Conservation (phyloP, 2,113 vertebrate genomes). For the Patagioenas fasciata region DNA sequence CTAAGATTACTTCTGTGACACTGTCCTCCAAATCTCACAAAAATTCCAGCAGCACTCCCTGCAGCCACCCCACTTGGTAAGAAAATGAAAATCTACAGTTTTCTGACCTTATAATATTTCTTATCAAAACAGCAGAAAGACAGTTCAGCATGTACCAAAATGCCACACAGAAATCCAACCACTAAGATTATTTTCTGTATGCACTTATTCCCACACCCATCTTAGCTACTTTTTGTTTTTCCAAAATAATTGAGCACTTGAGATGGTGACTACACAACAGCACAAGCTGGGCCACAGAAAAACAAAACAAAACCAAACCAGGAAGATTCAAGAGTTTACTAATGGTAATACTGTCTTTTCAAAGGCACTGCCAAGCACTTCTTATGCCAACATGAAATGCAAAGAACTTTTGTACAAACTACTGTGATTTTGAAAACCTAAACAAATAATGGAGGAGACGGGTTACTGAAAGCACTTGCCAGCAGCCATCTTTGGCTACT, state of each 20-base stretch:
- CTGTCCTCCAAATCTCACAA: background rate
- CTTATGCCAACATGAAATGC: background rate
- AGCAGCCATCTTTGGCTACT: background rate
- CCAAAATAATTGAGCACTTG: background rate
- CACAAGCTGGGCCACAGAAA: fast-evolving
- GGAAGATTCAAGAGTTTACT: background rate
- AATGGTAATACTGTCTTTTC: background rate
- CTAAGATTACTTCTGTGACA: background rate
- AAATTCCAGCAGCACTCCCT: too few relatives aligned
- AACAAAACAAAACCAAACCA: background rate
- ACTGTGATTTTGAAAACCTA: background rate
- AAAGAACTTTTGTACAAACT: background rate
- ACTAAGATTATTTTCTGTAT: background rate
- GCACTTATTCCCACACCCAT: background rate
- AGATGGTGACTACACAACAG: background rate
- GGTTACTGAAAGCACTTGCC: background rate
- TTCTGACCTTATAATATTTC: background rate
- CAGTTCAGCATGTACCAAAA: background rate
- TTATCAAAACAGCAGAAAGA: background rate
- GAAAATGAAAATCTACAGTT: background rate
- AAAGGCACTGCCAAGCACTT: background rate
- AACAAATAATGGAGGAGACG: background rate
- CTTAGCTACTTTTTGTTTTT: background rate
- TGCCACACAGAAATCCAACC: background rate
- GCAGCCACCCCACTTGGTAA: background rate